These are phyloP conservation scores for Subacronicta megacephala DNA, from an alignment of 2,888 invertebrate genomes.

Conservation along the genomic window DNA sequence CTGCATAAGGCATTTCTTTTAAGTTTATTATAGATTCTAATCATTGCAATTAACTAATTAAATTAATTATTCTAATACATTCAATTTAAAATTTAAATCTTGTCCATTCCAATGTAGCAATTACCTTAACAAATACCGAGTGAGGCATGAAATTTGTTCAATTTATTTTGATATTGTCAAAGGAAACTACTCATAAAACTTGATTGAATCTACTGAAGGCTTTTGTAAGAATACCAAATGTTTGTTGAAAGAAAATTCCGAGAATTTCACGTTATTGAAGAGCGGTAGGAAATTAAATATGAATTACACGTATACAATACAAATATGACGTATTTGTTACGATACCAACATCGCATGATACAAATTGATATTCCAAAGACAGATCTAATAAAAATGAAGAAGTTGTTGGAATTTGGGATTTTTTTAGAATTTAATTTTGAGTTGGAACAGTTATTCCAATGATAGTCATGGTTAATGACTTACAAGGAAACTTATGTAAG, in stretches of 20 bases:
- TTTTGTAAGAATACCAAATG: conserved; percentile 31
- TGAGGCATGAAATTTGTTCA: conserved; percentile 29
- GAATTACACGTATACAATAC: not conserved
- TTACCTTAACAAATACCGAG: conserved; percentile 3
- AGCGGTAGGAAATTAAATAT: conserved; percentile 7
- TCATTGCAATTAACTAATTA: no score
- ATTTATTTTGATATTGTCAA: conserved; percentile 21
- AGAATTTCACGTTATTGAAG: conserved; percentile 17
- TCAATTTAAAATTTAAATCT: conserved; percentile 5
- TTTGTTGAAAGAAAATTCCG: conserved; percentile 16
- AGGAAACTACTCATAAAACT: conserved; percentile 27
- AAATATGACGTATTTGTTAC: not conserved
- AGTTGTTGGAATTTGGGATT: no score
- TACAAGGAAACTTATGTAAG: no score
- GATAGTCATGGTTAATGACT: no score
- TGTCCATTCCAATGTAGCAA: not conserved
- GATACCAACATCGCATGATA: not conserved
- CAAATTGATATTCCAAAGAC: no score
- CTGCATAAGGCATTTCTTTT: no score
- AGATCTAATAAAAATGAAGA: no score
- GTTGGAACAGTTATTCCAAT: no score
- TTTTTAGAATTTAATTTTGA: no score
- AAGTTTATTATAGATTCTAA: no score
- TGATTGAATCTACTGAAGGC: conserved; percentile 30
- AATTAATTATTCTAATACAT: no score